Conservation (phyloP, 2,113 vertebrate genomes). For the Neopipo cinnamomea region DNA sequence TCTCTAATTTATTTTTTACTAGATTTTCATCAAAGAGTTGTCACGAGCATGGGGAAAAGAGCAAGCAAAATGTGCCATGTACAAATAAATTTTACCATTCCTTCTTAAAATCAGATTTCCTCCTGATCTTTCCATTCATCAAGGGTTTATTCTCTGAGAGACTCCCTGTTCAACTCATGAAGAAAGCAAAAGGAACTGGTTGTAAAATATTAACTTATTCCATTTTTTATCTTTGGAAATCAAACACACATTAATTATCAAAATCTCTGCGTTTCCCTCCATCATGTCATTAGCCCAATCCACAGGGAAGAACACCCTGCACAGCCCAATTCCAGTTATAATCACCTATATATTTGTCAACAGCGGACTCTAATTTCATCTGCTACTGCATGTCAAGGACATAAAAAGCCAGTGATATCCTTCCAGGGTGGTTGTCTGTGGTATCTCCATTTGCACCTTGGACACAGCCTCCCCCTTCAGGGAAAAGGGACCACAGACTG, state of each 20-base stretch:
- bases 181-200: not conserved
- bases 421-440: not conserved
- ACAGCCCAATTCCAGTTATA: not conserved
- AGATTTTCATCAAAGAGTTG: not conserved
- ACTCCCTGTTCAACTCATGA: not conserved
- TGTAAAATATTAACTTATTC: not conserved
- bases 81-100: not conserved
- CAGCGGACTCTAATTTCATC: not conserved
- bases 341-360: not conserved
- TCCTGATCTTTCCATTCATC: not conserved
- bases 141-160: not conserved
- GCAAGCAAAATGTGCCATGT: not conserved
- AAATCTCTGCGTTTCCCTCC: not conserved
- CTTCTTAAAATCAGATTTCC: not conserved
- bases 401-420: not conserved
- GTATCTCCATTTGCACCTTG: not conserved
- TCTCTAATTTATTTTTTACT: not conserved
- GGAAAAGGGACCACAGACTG: no score
- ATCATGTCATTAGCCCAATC: not conserved
- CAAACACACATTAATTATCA: constrained; percentile 8
- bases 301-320: not conserved
- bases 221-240: not conserved
- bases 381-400: not conserved
- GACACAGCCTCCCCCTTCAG: not conserved
- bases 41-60: not conserved